phyloP scores from a whole-genome alignment of 2,113 vertebrate genomes.

The Triplophysa dalaica region DNA sequence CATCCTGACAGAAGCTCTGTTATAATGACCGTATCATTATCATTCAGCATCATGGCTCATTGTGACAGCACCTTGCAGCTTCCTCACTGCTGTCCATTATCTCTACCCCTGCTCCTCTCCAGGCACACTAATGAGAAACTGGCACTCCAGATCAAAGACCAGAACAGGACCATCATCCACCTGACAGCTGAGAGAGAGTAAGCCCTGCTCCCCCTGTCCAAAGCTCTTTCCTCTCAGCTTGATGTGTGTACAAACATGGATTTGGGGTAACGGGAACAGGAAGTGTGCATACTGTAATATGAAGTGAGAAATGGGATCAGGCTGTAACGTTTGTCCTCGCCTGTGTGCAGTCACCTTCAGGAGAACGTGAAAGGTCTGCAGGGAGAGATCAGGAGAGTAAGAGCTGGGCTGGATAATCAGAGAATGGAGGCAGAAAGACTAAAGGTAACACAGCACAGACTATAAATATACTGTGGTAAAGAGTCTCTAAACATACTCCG shows the following conservation, averaged over 20 bases:
- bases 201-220: slow-evolving; percentile 55
- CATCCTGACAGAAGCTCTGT: slow-evolving; percentile 7
- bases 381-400: slow-evolving; percentile 70
- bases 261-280: slow-evolving; percentile 32
- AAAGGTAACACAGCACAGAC: slow-evolving; percentile 49
- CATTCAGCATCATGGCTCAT: slow-evolving; percentile 7
- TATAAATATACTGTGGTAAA: neutral
- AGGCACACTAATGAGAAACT: slow-evolving; percentile 75
- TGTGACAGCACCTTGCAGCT: slow-evolving; percentile 20
- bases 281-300: slow-evolving; percentile 12
- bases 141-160: slow-evolving; percentile 71
- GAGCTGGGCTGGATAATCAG: slow-evolving; percentile 63
- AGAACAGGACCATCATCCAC: slow-evolving; percentile 73
- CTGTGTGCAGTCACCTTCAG: slow-evolving; percentile 69
- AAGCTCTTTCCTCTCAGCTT: slow-evolving; percentile 47
- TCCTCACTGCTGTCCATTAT: slow-evolving; percentile 32
- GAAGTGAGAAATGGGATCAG: slow-evolving; percentile 11
- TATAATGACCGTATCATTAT: slow-evolving; percentile 18
- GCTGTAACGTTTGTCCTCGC: slow-evolving; percentile 26
- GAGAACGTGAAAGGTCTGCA: slow-evolving; percentile 64
- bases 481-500: neutral
- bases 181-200: slow-evolving; percentile 75
- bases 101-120: slow-evolving; percentile 50
- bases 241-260: slow-evolving; percentile 50
- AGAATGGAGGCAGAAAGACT: slow-evolving; percentile 58